Evolutionary conservation across 2,888 invertebrate species (phyloP).

Genomic region (Caenorhabditis sp.): DNA sequence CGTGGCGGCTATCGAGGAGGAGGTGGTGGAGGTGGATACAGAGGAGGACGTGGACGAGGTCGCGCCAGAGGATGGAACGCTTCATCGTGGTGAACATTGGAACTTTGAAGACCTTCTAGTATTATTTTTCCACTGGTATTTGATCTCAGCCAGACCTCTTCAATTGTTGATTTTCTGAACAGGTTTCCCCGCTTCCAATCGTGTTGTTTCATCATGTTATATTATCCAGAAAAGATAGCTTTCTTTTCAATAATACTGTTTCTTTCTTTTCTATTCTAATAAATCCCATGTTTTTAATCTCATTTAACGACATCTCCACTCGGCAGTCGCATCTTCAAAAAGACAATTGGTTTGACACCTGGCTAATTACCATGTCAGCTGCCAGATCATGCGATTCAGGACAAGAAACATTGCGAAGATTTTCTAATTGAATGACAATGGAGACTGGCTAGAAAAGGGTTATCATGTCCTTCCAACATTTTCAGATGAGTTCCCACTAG

Average conservation of each 20-base stretch:
- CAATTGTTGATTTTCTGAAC: neutral
- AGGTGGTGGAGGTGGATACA: slow-evolving; percentile 1
- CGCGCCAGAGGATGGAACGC: slow-evolving; percentile 49
- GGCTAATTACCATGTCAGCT: slow-evolving; percentile 50
- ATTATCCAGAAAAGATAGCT: too few relatives aligned
- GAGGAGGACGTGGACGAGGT: slow-evolving; percentile 32
- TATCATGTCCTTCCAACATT: too few relatives aligned
- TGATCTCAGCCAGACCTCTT: neutral
- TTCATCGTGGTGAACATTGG: slow-evolving; percentile 24
- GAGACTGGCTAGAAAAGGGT: too few relatives aligned
- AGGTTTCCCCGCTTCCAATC: neutral
- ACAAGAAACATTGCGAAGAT: slow-evolving; percentile 19
- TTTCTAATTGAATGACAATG: neutral
- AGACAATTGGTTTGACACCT: slow-evolving; percentile 51
- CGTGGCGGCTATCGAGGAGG: slow-evolving; percentile 34
- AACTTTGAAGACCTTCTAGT: neutral
- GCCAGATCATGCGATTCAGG: slow-evolving; percentile 25
- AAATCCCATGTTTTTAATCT: neutral
- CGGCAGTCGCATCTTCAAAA: too few relatives aligned
- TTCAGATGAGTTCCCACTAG: too few relatives aligned
- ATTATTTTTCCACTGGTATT: neutral
- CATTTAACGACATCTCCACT: neutral
- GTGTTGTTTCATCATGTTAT: neutral
- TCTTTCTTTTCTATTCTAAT: neutral
- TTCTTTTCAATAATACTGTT: too few relatives aligned